These are phyloP conservation scores for Pterocles gutturalis DNA, from an alignment of 2,113 vertebrate species.

Conservation along the genomic window DNA sequence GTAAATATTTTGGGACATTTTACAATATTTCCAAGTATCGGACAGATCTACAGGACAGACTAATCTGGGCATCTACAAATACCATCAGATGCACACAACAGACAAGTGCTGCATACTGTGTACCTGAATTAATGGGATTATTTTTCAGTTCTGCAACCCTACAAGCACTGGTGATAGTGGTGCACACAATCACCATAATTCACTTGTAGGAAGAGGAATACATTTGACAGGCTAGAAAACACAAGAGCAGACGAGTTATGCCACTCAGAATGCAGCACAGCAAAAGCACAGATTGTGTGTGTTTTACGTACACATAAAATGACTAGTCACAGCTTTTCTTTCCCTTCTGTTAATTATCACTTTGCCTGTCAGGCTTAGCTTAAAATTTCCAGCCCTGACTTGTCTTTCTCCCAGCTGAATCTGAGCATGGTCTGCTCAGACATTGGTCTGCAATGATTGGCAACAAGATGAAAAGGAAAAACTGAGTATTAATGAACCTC, in stretches of 20 bases:
- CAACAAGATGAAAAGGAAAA: neutral
- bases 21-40: neutral
- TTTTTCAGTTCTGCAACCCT: neutral
- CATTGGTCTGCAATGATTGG: neutral
- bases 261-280: neutral
- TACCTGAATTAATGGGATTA: neutral
- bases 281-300: neutral
- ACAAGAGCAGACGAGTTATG: neutral
- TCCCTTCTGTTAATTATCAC: neutral
- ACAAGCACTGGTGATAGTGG: neutral
- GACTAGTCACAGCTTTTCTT: neutral
- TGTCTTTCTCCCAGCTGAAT: neutral
- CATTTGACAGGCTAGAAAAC: neutral
- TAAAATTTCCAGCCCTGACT: neutral
- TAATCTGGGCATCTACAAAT: neutral
- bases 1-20: neutral
- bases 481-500: neutral
- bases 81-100: neutral
- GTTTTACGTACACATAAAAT: fast-evolving
- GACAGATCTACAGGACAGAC: neutral
- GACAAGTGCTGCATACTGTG: neutral
- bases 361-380: neutral
- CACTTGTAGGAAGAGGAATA: neutral
- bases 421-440: neutral
- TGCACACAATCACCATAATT: neutral